Evolutionary conservation across 2,888 invertebrate genomes (phyloP).

Genomic region (Caenorhabditis uteleia): DNA sequence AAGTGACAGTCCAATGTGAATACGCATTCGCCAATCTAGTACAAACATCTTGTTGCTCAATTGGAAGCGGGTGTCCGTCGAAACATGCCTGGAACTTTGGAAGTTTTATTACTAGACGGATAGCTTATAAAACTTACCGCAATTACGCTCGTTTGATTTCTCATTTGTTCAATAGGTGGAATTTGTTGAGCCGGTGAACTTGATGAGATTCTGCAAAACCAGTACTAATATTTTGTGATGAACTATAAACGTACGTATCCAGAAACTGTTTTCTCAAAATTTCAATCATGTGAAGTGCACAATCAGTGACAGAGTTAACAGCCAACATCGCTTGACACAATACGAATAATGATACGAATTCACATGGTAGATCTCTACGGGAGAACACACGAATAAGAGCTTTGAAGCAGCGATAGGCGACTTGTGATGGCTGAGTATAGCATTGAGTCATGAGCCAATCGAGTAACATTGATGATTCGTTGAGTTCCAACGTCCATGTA

Average conservation of each 20-base stretch:
- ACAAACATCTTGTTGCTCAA: constrained; percentile 85
- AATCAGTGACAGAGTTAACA: constrained; percentile 69
- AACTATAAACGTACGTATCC: constrained; percentile 70
- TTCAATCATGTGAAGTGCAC: constrained; percentile 90
- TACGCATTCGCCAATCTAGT: constrained; percentile 90
- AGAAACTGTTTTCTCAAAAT: constrained; percentile 91
- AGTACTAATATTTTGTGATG: neutral
- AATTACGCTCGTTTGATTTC: no score
- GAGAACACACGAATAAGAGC: constrained; percentile 95
- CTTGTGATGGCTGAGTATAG: constrained; percentile 75
- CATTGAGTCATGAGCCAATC: constrained; percentile 99
- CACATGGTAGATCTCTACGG: constrained; percentile 90
- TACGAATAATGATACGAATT: constrained; percentile 84
- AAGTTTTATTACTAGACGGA: no score
- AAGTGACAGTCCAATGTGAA: constrained; percentile 97
- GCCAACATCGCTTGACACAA: constrained; percentile 78
- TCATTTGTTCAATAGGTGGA: no score
- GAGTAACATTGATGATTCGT: constrained; percentile 85
- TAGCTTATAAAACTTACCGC: no score
- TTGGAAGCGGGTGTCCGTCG: constrained; percentile 76
- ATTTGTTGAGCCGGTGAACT: no score
- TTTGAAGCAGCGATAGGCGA: constrained; percentile 94
- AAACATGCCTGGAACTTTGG: constrained; percentile 1
- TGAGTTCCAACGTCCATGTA: constrained; percentile 89
- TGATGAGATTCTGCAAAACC: no score